Conservation (phyloP, 2,888 invertebrate species). For the Stictocephala bisonia region DNA sequence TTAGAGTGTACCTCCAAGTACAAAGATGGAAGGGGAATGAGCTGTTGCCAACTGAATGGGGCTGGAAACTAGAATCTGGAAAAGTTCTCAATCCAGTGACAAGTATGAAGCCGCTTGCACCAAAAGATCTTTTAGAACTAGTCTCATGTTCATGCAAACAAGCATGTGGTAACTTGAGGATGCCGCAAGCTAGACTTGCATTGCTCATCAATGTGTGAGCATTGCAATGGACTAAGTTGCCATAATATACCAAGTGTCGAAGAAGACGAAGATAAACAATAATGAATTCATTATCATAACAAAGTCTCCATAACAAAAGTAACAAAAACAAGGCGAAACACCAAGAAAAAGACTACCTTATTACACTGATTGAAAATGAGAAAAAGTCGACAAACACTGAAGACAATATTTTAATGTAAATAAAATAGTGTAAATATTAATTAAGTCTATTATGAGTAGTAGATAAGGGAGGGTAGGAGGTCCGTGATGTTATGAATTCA, state of each 20-base stretch:
- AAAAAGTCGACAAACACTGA: no score
- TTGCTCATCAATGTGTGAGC: constrained; percentile 2
- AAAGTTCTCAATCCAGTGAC: constrained; percentile 12
- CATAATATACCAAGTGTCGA: background rate
- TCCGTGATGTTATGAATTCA: no score
- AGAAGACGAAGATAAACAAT: background rate
- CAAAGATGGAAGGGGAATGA: background rate
- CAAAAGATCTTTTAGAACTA: background rate
- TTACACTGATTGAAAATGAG: no score
- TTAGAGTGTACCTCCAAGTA: background rate
- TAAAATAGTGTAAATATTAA: no score
- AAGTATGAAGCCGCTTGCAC: background rate
- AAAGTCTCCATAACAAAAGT: background rate
- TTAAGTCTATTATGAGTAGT: no score
- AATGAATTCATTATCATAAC: background rate
- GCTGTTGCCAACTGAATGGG: background rate
- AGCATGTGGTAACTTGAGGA: background rate
- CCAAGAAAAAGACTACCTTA: no score
- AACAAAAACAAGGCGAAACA: background rate
- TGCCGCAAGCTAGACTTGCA: background rate
- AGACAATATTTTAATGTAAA: no score
- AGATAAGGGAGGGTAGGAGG: no score
- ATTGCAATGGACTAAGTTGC: background rate
- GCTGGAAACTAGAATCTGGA: background rate
- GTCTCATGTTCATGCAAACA: background rate